These are phyloP conservation scores for Scaeva pyrastri DNA, from an alignment of 2,888 invertebrate species.

Conservation along the genomic window DNA sequence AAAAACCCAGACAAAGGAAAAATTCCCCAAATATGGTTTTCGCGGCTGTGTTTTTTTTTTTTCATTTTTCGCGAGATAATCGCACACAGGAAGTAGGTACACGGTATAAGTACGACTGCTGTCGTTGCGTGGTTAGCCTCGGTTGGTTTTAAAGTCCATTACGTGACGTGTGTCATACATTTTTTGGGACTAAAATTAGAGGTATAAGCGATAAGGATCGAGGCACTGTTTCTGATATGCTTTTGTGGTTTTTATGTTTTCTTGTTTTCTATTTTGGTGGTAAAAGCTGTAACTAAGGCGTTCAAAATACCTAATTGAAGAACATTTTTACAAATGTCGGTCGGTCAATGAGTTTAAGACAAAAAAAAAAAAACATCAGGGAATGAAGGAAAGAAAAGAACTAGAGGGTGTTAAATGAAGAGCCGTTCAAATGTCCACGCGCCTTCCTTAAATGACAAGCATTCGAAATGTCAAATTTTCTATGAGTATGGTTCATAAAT, in stretches of 20 bases:
- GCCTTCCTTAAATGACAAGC: too few species aligned
- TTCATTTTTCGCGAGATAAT: conserved; percentile 10
- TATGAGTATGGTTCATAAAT: too few species aligned
- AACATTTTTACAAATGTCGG: too few species aligned
- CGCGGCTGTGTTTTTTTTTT: conserved; percentile 2
- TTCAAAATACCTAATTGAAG: too few species aligned
- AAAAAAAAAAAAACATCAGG: too few species aligned
- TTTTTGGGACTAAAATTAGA: background rate
- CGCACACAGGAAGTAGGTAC: conserved; percentile 12
- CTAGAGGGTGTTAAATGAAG: too few species aligned
- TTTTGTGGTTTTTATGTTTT: background rate
- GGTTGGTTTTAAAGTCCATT: conserved; percentile 25
- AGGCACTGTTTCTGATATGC: background rate
- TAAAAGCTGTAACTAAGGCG: too few species aligned
- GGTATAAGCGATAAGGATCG: background rate
- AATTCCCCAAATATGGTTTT: background rate
- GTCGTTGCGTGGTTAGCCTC: background rate
- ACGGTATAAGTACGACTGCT: background rate
- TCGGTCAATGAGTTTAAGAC: too few species aligned
- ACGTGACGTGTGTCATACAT: conserved; percentile 4
- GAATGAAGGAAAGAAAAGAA: too few species aligned
- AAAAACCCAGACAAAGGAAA: background rate
- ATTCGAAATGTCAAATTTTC: too few species aligned
- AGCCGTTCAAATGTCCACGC: too few species aligned
- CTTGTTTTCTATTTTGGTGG: too few species aligned